phyloP scores from a whole-genome alignment of 92 coral and sea anemone species.

The Porites lobata region DNA sequence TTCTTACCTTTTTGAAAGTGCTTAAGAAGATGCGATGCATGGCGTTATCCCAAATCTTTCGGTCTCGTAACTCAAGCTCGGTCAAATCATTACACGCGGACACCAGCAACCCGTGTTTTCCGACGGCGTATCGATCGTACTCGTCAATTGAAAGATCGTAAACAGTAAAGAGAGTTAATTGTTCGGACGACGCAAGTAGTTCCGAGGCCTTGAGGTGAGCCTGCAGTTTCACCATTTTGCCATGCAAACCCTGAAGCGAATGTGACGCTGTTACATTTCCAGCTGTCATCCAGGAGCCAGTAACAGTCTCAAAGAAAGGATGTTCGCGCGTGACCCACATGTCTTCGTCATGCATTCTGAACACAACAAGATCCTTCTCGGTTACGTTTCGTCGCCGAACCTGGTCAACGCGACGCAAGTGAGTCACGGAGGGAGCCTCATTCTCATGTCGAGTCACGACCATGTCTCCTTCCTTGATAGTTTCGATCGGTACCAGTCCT shows the following conservation, averaged over 20 bases:
- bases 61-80: constrained; percentile 70
- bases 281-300: constrained; percentile 80
- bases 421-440: constrained; percentile 73
- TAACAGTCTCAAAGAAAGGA: constrained; percentile 74
- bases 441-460: constrained; percentile 91
- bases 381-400: constrained; percentile 76
- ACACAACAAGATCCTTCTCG: constrained; percentile 70
- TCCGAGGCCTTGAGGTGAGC: constrained; percentile 60
- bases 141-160: constrained; percentile 86
- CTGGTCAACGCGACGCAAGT: constrained; percentile 86
- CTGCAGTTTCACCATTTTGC: constrained; percentile 69
- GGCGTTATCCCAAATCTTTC: constrained; percentile 79
- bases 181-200: constrained; percentile 52
- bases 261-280: constrained; percentile 70
- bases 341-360: constrained; percentile 74
- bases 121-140: constrained; percentile 93
- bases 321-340: constrained; percentile 89
- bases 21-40: constrained; percentile 62
- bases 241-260: constrained; percentile 75
- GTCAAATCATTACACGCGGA: constrained; percentile 74
- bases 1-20: too few relatives aligned
- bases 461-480: constrained; percentile 79
- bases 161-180: constrained; percentile 66
- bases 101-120: constrained; percentile 83
- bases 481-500: constrained; percentile 85